Base-by-base conservation (phyloP, 2,113 vertebrate genomes). In the Suricata suricatta region DNA sequence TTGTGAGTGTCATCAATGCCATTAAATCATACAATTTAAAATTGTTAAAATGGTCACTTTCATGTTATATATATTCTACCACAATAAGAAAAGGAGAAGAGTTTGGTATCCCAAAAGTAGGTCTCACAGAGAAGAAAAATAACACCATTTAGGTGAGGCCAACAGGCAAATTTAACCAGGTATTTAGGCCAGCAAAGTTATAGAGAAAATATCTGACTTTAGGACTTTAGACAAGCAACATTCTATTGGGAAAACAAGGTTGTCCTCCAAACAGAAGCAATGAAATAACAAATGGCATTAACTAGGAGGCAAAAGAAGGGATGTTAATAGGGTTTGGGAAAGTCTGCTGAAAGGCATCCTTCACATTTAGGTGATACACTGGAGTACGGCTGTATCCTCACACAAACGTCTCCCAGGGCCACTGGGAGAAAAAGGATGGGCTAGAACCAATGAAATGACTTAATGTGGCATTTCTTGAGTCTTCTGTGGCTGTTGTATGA, bases 401-500 rank as follows among this genome's bases (percentile, higher is more conserved):
- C 33, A 63, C 17, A 74, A 23, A 86, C 25, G 47, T 35, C 66
- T 90, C 38, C 21, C 29, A 21, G 76, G 44, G 23, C 23, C 44
- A 38, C 3, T 0, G 21, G 44, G 35, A 90, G 88, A 38, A 66
- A 94, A 77, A 87, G 7, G 19, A 83, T 11, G 41, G 47, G 3
- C 52, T 88, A 10, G 19, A 84, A 66, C 16, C 33, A 96, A 21
- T 64, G 54, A 95, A 69, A 54, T 80, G 74, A 90, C 44, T 44
- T 89, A 57, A 63, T 21, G 19, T 87, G 90, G 64, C 72, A 77
- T 93, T 96, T 95, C 84, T 52, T 95, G 63, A 87, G 54, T 95
- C 63, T 52, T 52, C 29, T 14, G 52, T 33, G 47, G 21, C 88
- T 80, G 1, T 31, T n/a, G 50, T 17, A 41, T 92, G 89, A 85